Conservation (phyloP, 1,140 invertebrate genomes). For the Macrosteles quadrilineatus region DNA sequence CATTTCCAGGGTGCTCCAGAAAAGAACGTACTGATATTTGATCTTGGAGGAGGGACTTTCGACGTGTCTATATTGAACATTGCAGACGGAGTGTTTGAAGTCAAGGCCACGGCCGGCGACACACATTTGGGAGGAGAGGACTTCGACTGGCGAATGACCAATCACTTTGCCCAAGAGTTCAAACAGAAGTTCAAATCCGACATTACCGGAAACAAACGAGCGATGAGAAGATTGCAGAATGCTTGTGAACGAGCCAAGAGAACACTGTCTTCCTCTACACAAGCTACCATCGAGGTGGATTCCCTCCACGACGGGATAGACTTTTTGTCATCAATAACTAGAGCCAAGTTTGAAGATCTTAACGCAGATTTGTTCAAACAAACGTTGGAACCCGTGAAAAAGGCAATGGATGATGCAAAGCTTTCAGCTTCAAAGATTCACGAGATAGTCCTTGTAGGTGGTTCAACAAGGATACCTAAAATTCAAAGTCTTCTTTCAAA, state of each 20-base stretch:
- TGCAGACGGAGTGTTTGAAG: constrained; percentile 94
- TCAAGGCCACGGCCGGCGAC: constrained; percentile 95
- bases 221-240: constrained; percentile 86
- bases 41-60: constrained; percentile 97
- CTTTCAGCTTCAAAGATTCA: constrained; percentile 90
- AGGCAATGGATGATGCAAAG: constrained; percentile 90
- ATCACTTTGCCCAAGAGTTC: constrained; percentile 95
- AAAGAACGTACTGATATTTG: constrained; percentile 88
- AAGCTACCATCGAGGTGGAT: constrained; percentile 94
- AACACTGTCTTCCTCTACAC: constrained; percentile 90
- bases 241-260: constrained; percentile 96
- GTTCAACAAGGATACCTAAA: constrained; percentile 98
- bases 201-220: constrained; percentile 84
- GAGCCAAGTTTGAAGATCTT: constrained; percentile 93
- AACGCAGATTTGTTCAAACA: constrained; percentile 90
- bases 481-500: constrained; percentile 94
- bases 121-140: constrained; percentile 98
- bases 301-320: constrained; percentile 95
- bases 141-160: constrained; percentile 95
- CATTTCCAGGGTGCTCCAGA: constrained; percentile 55
- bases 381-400: constrained; percentile 95
- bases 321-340: constrained; percentile 93
- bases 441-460: constrained; percentile 96
- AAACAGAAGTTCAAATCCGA: constrained; percentile 98
- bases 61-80: constrained; percentile 96